Conservation (phyloP, 1,140 invertebrate genomes). For the Macrobrachium nipponense region DNA sequence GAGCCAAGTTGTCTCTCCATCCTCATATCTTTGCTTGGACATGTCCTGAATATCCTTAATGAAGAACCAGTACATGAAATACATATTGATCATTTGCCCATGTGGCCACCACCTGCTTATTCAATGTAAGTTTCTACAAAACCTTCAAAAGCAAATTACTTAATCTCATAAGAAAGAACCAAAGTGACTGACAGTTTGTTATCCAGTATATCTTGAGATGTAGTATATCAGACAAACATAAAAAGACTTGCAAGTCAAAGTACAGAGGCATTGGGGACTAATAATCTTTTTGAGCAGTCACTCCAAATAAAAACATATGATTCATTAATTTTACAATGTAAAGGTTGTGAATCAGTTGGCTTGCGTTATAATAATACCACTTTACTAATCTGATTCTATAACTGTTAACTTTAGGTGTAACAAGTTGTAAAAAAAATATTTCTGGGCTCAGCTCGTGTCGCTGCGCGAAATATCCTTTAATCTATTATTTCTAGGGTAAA, state of each 20-base stretch:
- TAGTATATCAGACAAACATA: too few relatives aligned
- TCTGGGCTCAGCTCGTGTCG: too few relatives aligned
- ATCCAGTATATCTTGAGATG: too few relatives aligned
- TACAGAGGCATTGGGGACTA: too few relatives aligned
- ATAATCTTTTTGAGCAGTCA: too few relatives aligned
- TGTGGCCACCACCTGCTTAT: conserved; percentile 51
- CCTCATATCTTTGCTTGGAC: conserved; percentile 60
- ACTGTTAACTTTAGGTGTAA: neutral
- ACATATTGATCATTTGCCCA: conserved; percentile 55
- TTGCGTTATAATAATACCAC: too few relatives aligned
- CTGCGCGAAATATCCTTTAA: too few relatives aligned
- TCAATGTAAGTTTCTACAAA: neutral
- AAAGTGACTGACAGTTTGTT: neutral
- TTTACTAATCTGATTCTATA: neutral
- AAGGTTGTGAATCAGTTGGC: too few relatives aligned
- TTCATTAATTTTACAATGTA: too few relatives aligned
- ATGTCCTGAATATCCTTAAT: conserved; percentile 52
- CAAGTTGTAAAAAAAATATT: too few relatives aligned
- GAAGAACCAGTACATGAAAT: conserved; percentile 55
- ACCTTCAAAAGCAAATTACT: neutral
- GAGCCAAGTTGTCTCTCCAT: conserved; percentile 62
- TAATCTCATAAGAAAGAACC: neutral
- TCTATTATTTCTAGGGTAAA: too few relatives aligned
- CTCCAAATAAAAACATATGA: too few relatives aligned
- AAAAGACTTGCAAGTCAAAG: neutral